Percentiles rank a stretch among this genome's conserved stretches.
Evolutionary conservation across 2,888 invertebrate genomes (phyloP).

Genomic region (Peribatodes rhomboidaria): DNA sequence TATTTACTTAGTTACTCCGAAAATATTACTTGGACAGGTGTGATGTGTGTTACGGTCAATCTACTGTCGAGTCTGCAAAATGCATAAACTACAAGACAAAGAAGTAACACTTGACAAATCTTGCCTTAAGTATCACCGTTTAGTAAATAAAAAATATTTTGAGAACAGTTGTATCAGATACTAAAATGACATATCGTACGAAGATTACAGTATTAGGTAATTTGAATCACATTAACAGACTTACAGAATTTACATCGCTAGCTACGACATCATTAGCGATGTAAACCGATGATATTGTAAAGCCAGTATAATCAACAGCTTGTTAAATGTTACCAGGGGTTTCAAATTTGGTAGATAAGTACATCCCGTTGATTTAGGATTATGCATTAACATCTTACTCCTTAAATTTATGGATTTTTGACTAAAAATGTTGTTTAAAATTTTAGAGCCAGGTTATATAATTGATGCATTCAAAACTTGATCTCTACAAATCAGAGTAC

Average conservation of each 20-base stretch:
- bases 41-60: not conserved
- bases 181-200: not conserved
- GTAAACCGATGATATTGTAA: constrained; percentile 1
- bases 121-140: not conserved
- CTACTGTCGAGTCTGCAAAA: not conserved
- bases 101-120: not conserved
- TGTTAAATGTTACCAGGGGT: too few relatives aligned
- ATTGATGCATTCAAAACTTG: too few relatives aligned
- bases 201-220: not conserved
- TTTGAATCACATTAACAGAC: too few relatives aligned
- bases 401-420: too few relatives aligned
- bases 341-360: too few relatives aligned
- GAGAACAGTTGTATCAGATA: not conserved
- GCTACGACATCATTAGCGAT: too few relatives aligned
- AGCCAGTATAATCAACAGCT: not conserved
- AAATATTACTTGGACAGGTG: not conserved
- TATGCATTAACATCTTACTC: too few relatives aligned
- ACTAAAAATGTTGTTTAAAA: too few relatives aligned
- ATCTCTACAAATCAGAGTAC: too few relatives aligned
- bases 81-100: not conserved
- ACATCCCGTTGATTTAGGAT: too few relatives aligned
- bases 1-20: not conserved
- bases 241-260: too few relatives aligned
- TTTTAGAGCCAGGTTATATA: too few relatives aligned
- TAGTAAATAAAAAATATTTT: not conserved